A percentile compares a stretch with the other conserved stretches of the same genome.
phyloP scores from a whole-genome alignment of 1,140 invertebrate genomes.

The Meloidogyne chitwoodi region DNA sequence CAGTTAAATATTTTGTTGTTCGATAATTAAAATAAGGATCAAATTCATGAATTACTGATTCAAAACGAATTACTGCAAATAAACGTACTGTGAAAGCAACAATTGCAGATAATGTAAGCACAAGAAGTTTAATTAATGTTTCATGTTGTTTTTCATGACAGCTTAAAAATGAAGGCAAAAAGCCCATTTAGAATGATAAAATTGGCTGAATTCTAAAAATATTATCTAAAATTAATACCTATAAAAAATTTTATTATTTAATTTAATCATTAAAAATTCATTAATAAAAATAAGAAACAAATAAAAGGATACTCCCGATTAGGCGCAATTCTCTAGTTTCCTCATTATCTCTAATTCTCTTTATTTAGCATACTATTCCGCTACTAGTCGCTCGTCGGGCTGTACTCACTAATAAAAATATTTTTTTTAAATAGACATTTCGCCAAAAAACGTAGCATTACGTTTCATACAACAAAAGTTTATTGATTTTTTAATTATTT shows the following conservation, averaged over 20 bases:
- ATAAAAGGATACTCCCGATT: too few species aligned
- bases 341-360: too few species aligned
- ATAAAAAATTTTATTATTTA: too few species aligned
- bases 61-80: slow-evolving; percentile 97
- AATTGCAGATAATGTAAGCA: slow-evolving; percentile 32
- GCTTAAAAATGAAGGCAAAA: not conserved
- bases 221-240: too few species aligned
- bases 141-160: slow-evolving; percentile 26
- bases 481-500: not conserved
- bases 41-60: slow-evolving; percentile 82
- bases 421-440: not conserved
- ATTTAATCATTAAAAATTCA: too few species aligned
- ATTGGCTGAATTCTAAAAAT: not conserved
- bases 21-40: slow-evolving; percentile 82
- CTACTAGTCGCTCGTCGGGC: too few species aligned
- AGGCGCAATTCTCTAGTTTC: too few species aligned
- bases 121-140: slow-evolving; percentile 30
- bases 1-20: slow-evolving; percentile 95
- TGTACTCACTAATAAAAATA: too few species aligned
- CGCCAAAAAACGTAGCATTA: not conserved
- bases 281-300: too few species aligned
- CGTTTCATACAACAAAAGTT: not conserved
- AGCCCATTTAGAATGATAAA: not conserved
- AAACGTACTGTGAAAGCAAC: slow-evolving; percentile 92
- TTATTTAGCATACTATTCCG: too few species aligned